Percentiles rank a stretch among this genome's conserved stretches.
phyloP scores from a whole-genome alignment of 2,797 vertebrate genomes.

The Gymnopithys bicolor region DNA sequence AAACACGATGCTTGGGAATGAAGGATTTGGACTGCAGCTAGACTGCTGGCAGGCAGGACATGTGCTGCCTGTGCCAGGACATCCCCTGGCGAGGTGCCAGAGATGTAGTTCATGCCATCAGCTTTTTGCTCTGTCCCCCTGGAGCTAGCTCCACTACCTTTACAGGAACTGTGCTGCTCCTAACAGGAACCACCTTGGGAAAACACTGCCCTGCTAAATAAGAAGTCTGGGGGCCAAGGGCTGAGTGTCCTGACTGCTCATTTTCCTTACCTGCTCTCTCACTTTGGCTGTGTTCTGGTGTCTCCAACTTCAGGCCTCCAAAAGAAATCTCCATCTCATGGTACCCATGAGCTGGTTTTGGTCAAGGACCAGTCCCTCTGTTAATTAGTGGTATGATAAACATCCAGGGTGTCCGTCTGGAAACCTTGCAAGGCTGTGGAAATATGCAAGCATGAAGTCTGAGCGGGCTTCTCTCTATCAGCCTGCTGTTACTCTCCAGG shows the following conservation, averaged over 20 bases:
- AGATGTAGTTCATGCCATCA: not conserved
- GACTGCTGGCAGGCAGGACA: not conserved
- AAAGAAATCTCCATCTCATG: not conserved
- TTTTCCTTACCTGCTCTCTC: not conserved
- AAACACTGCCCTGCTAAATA: not conserved
- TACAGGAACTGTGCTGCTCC: not conserved
- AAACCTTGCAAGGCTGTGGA: not conserved
- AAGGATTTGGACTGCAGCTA: not conserved
- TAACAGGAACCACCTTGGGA: not conserved
- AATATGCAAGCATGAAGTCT: not conserved
- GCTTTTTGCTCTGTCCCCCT: not conserved
- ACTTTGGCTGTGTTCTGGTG: not conserved
- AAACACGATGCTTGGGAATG: not conserved
- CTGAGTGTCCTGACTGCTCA: not conserved
- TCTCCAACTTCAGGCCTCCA: not conserved
- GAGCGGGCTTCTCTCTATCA: not conserved
- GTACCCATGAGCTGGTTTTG: not conserved
- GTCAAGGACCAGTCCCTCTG: not conserved
- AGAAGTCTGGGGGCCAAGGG: not conserved
- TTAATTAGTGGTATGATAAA: not conserved
- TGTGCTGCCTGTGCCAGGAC: not conserved
- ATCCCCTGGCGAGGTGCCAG: not conserved
- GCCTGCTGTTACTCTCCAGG: rapidly evolving
- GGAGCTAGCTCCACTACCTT: not conserved
- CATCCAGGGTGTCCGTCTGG: not conserved